These are phyloP conservation scores for Notocelia uddmanniana DNA, from an alignment of 2,888 invertebrate species.

Conservation along the genomic window DNA sequence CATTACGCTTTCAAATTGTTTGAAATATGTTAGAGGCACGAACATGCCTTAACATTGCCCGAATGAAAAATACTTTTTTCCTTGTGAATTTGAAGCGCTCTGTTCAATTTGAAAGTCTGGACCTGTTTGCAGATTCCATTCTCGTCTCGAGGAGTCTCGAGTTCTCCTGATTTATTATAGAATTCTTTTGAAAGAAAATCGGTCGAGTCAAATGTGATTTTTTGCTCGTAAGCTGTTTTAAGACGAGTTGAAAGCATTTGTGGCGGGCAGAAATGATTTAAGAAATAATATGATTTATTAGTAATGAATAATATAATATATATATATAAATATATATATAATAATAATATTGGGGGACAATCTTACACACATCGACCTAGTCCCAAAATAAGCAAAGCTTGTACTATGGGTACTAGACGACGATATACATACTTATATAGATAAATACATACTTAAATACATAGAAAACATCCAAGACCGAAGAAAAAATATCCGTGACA, in stretches of 20 bases:
- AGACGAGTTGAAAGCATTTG: slow-evolving; percentile 14
- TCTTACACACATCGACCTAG: too few species aligned
- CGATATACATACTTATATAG: too few species aligned
- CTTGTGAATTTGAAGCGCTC: slow-evolving; percentile 29
- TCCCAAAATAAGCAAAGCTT: too few species aligned
- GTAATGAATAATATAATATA: too few species aligned
- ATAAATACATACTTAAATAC: too few species aligned
- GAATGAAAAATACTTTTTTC: slow-evolving; percentile 39
- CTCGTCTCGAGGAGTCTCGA: slow-evolving; percentile 39
- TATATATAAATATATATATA: too few species aligned
- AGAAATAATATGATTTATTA: background rate
- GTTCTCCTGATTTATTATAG: slow-evolving; percentile 36
- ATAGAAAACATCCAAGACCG: too few species aligned
- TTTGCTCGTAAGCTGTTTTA: slow-evolving; percentile 35
- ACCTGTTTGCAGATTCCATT: slow-evolving; percentile 32
- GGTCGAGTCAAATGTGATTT: slow-evolving; percentile 11
- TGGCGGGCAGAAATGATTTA: background rate
- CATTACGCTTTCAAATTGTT: slow-evolving; percentile 83
- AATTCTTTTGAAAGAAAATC: slow-evolving; percentile 38
- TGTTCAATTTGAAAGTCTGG: slow-evolving; percentile 40
- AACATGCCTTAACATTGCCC: slow-evolving; percentile 62
- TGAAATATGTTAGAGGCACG: slow-evolving; percentile 75
- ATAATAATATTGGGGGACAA: too few species aligned
- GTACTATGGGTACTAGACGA: too few species aligned
- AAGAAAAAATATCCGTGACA: too few species aligned